Base-by-base conservation (phyloP, 2,888 invertebrate species). In the Phasia obesa region DNA sequence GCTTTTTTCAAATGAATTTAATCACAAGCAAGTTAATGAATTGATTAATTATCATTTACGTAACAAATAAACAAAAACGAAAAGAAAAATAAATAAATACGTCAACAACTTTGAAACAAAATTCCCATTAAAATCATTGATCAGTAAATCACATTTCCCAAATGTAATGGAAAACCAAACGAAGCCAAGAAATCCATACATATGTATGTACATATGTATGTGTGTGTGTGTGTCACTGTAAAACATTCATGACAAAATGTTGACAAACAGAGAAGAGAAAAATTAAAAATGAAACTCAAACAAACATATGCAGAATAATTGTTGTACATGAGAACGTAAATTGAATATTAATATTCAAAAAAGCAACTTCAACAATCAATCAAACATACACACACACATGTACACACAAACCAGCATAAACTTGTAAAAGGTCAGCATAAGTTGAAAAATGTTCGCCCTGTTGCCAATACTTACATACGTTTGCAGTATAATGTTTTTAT, bases 271-370 rank as follows among this genome's bases (percentile, higher is more conserved):
- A 53, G 42, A 11, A 65, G 64, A 65, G 11, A 2, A 35, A 38
- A 65, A 49, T 21, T 49, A 44, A 55, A 65, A 65, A 57, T 64
- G 74, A 47, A 62, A 62, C 73, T n/a, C 4, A 55, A 27, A 55
- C 53, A 74, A 38, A 64, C 49, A 38, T 47, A 57, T 57, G 47
- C 57, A 25, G 2, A 65, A 65, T 67, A 57, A 49, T 75, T 77
- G 69, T 77, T 38, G 11, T 51, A 17, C 42, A 19, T 38, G 38
- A 19, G n/a, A 31, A 65, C 47, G 35, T 38, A 47, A 73, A 73
- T 81, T 77, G 77, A 82, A 82, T 78, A 74, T 70, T 74, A 82
- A 77, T 69, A 77, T 69, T 69, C 55, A 77, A 51, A 70, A 67
- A 11, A 38, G 3, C 25, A 5, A 25, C 4, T 4, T 5, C 13